Base-by-base conservation (phyloP, 1,140 invertebrate species). In the Homarus americanus region DNA sequence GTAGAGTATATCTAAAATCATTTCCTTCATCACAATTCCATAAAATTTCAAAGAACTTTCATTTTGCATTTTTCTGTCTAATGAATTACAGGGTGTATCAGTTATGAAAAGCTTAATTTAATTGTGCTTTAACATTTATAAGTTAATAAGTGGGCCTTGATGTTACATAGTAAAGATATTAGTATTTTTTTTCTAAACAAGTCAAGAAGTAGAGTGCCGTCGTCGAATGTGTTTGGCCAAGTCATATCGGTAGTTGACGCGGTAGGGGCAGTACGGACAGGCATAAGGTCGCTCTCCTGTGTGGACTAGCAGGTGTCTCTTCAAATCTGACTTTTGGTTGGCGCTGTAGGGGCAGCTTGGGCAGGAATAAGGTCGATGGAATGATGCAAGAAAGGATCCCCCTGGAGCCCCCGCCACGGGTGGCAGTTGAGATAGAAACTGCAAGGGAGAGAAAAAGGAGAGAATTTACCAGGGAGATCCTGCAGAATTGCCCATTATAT, bases 311-410 rank as follows among this genome's bases (percentile, higher is more conserved):
- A 87, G 72, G 49, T 87, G 84, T 40, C 84, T 76, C 73, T 87
- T 87, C 38, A 87, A 73, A 63, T 87, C 84, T 28, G 84, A 87
- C 73, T 87, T 87, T 87, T 87, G 84, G 53, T 87, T 87, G 84
- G 84, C 73, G 40, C 84, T 76, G 84, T 87, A 87, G 73, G 84
- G 84, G 49, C 84, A 87, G 41, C 73, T 66, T 49, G 32, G 49
- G 73, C 84, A 87, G 72, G 84, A 87, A 78, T 87, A 87, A 36
- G 84, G 84, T 53, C 84, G 84, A 32, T 87, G 44, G 73, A 76
- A 76, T 41, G 41, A 73, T 12, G 73, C 28, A 34, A 41, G 84
- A 76, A 49, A 49, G 58, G 38, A 40, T 66, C 66, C 36, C 72
- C 72, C 44, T 53, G 28, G 38, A 41, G 36, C 63, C 32, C 36